A percentile compares a stretch with the other conserved stretches of the same genome.
Evolutionary conservation across 2,888 invertebrate species (phyloP).

Genomic region (Hemicrepidius hirtus): DNA sequence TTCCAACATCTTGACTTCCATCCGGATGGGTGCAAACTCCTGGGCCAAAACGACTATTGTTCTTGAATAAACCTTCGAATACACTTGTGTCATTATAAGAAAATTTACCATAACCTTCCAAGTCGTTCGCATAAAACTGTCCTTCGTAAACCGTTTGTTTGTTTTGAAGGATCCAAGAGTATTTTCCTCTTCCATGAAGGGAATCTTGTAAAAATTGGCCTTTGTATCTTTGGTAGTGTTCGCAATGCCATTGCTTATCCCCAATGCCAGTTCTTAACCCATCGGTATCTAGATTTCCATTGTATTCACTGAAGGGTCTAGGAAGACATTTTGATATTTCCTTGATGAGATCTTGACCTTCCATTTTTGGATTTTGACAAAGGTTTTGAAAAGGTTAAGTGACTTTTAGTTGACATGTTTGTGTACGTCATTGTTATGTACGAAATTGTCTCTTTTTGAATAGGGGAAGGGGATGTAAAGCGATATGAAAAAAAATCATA

Average conservation of each 20-base stretch:
- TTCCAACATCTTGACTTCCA: conserved; percentile 74
- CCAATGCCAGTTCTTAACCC: conserved; percentile 49
- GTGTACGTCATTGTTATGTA: too few relatives aligned
- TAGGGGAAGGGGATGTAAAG: too few relatives aligned
- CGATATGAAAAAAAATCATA: too few relatives aligned
- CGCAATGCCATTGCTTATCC: conserved; percentile 50
- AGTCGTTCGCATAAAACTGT: conserved; percentile 72
- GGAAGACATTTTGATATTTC: conserved; percentile 13
- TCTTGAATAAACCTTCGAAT: conserved; percentile 72
- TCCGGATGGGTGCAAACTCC: conserved; percentile 73
- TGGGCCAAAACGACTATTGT: conserved; percentile 76
- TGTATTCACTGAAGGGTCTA: conserved; percentile 28
- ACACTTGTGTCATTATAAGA: conserved; percentile 73
- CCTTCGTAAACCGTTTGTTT: conserved; percentile 72
- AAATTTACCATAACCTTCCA: conserved; percentile 75
- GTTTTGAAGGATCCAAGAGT: conserved; percentile 68
- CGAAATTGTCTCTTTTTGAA: too few relatives aligned
- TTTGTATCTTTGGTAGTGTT: conserved; percentile 69
- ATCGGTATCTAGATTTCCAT: conserved; percentile 45
- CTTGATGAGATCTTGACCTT: not conserved
- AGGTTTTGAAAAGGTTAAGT: too few relatives aligned
- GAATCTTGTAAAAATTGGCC: conserved; percentile 72
- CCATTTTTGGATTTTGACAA: conserved; percentile 17
- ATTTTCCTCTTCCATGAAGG: conserved; percentile 74
- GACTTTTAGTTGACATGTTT: too few relatives aligned